Conservation (phyloP, 2,888 invertebrate genomes). For the Uropetala carovei region DNA sequence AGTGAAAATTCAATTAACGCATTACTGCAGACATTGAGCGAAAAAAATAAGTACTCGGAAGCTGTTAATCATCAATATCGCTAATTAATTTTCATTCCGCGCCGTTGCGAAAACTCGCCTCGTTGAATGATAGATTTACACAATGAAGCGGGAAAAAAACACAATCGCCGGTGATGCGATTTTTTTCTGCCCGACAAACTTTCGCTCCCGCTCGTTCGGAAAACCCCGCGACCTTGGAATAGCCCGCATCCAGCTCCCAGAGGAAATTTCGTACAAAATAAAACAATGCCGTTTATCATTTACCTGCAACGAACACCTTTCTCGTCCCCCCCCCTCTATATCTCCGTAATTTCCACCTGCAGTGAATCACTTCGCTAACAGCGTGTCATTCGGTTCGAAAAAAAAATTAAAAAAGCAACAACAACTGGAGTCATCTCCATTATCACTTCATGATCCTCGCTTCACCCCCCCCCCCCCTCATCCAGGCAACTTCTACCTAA, state of each 20-base stretch:
- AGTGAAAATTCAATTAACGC: no score
- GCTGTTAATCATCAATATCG: background rate
- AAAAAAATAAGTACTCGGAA: background rate
- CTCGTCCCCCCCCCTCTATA: background rate
- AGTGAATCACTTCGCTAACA: background rate
- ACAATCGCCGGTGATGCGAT: background rate
- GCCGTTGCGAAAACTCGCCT: background rate
- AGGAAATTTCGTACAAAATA: background rate
- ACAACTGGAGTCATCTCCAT: background rate
- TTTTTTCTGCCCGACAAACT: background rate
- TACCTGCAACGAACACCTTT: background rate
- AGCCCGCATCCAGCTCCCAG: background rate
- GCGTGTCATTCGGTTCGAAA: background rate
- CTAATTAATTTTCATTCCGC: slow-evolving; percentile 5
- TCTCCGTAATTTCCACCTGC: background rate
- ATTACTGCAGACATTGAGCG: no score
- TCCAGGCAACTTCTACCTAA: background rate
- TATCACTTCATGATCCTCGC: background rate
- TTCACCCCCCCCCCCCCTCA: background rate
- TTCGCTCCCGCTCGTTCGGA: background rate
- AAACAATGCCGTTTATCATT: background rate
- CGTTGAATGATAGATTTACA: background rate
- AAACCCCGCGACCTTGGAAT: background rate
- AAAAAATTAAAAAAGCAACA: background rate
- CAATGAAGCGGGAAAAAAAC: background rate